These are phyloP conservation scores for Charadrius vociferus DNA, from an alignment of 2,113 vertebrate species.

Conservation along the genomic window DNA sequence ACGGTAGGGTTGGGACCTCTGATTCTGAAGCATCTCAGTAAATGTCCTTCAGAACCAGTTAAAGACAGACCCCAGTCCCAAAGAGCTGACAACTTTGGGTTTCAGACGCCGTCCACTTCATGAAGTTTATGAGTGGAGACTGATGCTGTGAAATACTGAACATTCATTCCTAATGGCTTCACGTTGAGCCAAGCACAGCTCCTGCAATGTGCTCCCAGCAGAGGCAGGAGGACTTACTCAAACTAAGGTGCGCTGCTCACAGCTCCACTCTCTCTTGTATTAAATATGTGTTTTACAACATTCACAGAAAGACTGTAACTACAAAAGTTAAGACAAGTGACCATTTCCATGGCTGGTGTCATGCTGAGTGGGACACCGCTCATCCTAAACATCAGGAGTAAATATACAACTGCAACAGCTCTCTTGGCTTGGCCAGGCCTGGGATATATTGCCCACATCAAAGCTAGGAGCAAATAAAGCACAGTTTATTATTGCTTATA, in stretches of 20 bases:
- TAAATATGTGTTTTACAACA: background rate
- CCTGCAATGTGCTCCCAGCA: background rate
- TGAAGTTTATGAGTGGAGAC: background rate
- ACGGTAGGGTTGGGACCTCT: rapidly evolving
- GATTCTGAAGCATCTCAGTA: background rate
- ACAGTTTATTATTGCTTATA: background rate
- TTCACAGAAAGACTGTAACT: background rate
- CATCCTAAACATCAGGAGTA: background rate
- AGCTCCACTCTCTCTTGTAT: background rate
- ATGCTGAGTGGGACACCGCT: background rate
- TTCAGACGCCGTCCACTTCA: too few relatives aligned
- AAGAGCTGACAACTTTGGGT: background rate
- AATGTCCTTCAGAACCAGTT: background rate
- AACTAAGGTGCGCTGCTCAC: background rate
- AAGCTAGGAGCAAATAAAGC: background rate
- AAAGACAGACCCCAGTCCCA: background rate
- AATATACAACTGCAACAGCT: background rate
- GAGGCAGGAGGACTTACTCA: background rate
- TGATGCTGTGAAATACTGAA: background rate
- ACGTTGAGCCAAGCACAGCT: background rate
- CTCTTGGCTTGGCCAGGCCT: background rate
- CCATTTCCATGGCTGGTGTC: background rate
- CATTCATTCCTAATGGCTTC: background rate
- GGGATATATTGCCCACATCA: background rate
- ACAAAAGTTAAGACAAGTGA: background rate